Conservation (phyloP, 2,888 invertebrate species). For the Laothoe populi region DNA sequence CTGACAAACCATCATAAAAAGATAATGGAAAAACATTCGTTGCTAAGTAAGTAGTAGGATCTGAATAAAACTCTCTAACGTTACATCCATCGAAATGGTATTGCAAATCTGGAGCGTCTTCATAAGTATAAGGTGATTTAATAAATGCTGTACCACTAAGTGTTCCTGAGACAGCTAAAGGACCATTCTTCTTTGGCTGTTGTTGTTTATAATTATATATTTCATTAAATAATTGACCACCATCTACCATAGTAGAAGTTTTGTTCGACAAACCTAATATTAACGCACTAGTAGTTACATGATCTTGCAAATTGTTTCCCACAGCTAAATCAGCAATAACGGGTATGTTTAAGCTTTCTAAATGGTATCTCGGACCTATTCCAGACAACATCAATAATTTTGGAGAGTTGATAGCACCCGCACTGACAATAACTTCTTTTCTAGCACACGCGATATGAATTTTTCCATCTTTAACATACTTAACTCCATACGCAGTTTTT, state of each 20-base stretch:
- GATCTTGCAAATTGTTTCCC: slow-evolving; percentile 90
- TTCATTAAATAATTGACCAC: slow-evolving; percentile 68
- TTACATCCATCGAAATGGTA: slow-evolving; percentile 86
- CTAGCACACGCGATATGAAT: slow-evolving; percentile 72
- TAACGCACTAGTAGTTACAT: slow-evolving; percentile 87
- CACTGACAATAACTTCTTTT: slow-evolving; percentile 87
- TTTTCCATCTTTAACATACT: slow-evolving; percentile 70
- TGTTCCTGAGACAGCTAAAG: slow-evolving; percentile 82
- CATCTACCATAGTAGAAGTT: slow-evolving; percentile 75
- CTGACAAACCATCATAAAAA: slow-evolving; percentile 86
- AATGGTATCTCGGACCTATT: slow-evolving; percentile 85
- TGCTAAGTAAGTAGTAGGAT: slow-evolving; percentile 80
- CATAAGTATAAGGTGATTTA: slow-evolving; percentile 78
- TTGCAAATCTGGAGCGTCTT: slow-evolving; percentile 87
- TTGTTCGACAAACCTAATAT: slow-evolving; percentile 76
- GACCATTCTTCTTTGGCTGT: slow-evolving; percentile 71
- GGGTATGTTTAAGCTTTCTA: slow-evolving; percentile 77
- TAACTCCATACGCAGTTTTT: slow-evolving; percentile 75
- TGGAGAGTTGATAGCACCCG: slow-evolving; percentile 86
- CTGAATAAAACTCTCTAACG: slow-evolving; percentile 83
- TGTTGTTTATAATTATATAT: slow-evolving; percentile 71
- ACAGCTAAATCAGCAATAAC: slow-evolving; percentile 88
- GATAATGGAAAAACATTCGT: slow-evolving; percentile 82
- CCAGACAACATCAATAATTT: slow-evolving; percentile 87
- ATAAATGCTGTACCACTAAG: slow-evolving; percentile 86